phyloP scores from a whole-genome alignment of 1,140 invertebrate genomes.

The Cydia fagiglandana region DNA sequence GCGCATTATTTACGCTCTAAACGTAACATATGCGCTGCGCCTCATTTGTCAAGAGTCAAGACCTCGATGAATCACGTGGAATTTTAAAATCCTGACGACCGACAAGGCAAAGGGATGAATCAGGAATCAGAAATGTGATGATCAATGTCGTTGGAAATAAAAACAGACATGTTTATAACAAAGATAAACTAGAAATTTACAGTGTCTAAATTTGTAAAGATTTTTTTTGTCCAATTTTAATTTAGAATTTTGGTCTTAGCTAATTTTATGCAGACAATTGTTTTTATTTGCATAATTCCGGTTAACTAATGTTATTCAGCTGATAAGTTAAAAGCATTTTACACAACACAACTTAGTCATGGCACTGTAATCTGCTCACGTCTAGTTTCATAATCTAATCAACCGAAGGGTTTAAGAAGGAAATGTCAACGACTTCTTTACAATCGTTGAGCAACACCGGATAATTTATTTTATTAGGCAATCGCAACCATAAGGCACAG shows the following conservation, averaged over 20 bases:
- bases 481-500: constrained; percentile 13
- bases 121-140: constrained; percentile 36
- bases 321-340: neutral
- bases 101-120: constrained; percentile 48
- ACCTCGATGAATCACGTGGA: constrained; percentile 41
- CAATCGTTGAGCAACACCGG: constrained; percentile 25
- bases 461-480: constrained; percentile 32
- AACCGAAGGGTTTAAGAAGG: constrained; percentile 6
- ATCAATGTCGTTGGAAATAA: constrained; percentile 36
- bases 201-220: neutral
- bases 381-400: constrained; percentile 23
- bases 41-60: constrained; percentile 28
- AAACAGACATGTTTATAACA: neutral
- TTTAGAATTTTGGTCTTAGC: neutral
- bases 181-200: neutral
- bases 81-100: constrained; percentile 45
- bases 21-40: constrained; percentile 17
- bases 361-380: neutral
- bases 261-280: neutral
- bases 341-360: neutral
- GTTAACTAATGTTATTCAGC: neutral
- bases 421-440: constrained; percentile 32
- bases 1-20: neutral
- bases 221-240: neutral
- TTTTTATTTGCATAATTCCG: neutral